phyloP scores from a whole-genome alignment of 37 sponge, comb jelly and placozoan species.

The Corticium candelabrum region DNA sequence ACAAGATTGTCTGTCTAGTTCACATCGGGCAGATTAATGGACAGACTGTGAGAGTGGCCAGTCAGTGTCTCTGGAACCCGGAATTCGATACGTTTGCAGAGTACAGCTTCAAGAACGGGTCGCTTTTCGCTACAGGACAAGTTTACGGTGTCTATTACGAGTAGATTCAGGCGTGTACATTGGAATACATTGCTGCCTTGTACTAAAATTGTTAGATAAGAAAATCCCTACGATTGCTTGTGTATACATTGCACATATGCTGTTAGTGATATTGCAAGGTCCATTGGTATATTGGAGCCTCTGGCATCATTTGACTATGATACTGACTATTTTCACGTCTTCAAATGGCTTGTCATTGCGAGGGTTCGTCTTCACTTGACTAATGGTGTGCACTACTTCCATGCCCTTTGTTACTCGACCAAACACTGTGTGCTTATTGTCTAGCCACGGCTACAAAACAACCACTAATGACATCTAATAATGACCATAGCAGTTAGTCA shows the following conservation, averaged over 20 bases:
- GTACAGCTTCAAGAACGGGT: constrained; percentile 64
- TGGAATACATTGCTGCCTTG: too few species aligned
- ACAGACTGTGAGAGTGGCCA: constrained; percentile 77
- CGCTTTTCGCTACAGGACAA: constrained; percentile 80
- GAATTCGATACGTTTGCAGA: constrained; percentile 75
- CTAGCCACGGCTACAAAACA: constrained; percentile 76
- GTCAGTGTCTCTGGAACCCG: constrained; percentile 91
- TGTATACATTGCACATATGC: too few species aligned
- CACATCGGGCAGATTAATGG: constrained; percentile 76
- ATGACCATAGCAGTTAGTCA: background rate
- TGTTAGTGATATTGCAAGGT: too few species aligned
- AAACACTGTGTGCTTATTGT: constrained; percentile 96
- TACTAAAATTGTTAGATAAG: too few species aligned
- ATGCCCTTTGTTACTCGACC: constrained; percentile 85
- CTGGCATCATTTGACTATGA: constrained; percentile 74
- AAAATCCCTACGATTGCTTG: too few species aligned
- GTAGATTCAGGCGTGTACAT: too few species aligned
- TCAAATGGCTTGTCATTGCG: constrained; percentile 87
- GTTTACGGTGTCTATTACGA: constrained; percentile 91
- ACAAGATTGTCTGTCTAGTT: constrained; percentile 77
- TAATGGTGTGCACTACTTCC: constrained; percentile 87
- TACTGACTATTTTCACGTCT: constrained; percentile 84
- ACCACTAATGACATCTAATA: background rate
- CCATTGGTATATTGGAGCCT: too few species aligned
- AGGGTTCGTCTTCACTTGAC: constrained; percentile 66